Conservation (phyloP, 2,888 invertebrate species). For the Agonum fuliginosum region DNA sequence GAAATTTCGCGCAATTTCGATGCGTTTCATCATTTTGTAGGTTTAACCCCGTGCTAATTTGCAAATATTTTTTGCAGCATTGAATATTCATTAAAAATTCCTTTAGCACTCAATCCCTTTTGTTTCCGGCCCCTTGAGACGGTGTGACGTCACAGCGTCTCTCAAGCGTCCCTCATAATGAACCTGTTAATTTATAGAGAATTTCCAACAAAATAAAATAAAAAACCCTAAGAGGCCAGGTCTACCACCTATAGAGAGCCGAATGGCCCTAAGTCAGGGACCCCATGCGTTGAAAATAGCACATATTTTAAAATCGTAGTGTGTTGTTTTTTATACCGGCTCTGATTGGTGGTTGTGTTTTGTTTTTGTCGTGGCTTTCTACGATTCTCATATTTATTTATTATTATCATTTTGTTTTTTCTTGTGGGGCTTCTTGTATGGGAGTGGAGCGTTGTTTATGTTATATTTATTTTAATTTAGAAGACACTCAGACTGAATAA, state of each 20-base stretch:
- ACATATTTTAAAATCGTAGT: conserved; percentile 49
- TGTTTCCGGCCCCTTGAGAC: conserved; percentile 14
- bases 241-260: conserved; percentile 39
- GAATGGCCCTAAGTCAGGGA: conserved; percentile 35
- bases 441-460: conserved; percentile 41
- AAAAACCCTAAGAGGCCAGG: conserved; percentile 16
- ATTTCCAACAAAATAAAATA: conserved; percentile 30
- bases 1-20: no score
- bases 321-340: conserved; percentile 25
- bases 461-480: conserved; percentile 49
- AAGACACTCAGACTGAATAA: no score
- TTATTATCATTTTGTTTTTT: conserved; percentile 41
- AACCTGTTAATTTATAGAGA: conserved; percentile 36
- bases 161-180: not conserved
- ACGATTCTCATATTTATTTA: conserved; percentile 43
- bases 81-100: conserved; percentile 11
- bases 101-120: conserved; percentile 2
- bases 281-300: conserved; percentile 44
- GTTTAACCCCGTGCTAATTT: no score
- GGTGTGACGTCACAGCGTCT: not conserved
- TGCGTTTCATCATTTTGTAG: no score
- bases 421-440: conserved; percentile 22
- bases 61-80: not conserved
- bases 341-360: conserved; percentile 4
- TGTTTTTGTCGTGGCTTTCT: conserved; percentile 1